Evolutionary conservation across 2,113 vertebrate species (phyloP), one percentile per base, ranked within the genome.

Genomic region (Ailuropoda melanoleuca): DNA sequence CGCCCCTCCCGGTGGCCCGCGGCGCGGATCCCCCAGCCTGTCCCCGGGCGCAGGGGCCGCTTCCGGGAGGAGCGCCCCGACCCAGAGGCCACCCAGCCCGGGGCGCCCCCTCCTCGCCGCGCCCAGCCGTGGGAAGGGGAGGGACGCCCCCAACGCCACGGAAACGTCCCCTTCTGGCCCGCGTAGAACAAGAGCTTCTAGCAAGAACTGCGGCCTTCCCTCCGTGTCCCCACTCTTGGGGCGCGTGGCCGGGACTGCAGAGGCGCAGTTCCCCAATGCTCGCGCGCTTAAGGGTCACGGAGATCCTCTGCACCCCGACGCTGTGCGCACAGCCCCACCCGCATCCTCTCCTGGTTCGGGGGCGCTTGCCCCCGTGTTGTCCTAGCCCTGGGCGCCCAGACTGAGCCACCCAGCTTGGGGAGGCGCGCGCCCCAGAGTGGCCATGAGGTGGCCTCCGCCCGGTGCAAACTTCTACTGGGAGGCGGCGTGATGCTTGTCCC

Each of bases 281-380:
- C 1, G 15, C 11, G 39, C 29, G 31, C 48, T 1, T 19, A 29
- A 48, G 7, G 4, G 0, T 43, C 4, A 0, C 13, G 21, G 2
- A 13, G 46, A 17, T 48, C 17, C 13, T 66, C 70, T 14, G 80
- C 58, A 14, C 19, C 26, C 1, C 1, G 3, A 13, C 8, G 7
- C 29, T 31, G 13, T 0, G 4, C 2, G 24, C 66, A 11, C 34
- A 31, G 19, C 53, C 23, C 55, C 31, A 7, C 3, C 5, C 21
- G 46, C 5, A 8, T 34, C 72, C 18, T 80, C 62, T 72, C 19
- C 31, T 2, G 55, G 21, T n/a, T 48, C 43, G 4, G 92, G 81
- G 23, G 43, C 1, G 7, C 37, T 29, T 24, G 11, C 9, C 13
- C 48, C 48, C 1, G 9, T 15, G 0, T 2, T 0, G 34, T 6